Evolutionary conservation across 2,888 invertebrate species (phyloP).

Genomic region (Morpho helenor): DNA sequence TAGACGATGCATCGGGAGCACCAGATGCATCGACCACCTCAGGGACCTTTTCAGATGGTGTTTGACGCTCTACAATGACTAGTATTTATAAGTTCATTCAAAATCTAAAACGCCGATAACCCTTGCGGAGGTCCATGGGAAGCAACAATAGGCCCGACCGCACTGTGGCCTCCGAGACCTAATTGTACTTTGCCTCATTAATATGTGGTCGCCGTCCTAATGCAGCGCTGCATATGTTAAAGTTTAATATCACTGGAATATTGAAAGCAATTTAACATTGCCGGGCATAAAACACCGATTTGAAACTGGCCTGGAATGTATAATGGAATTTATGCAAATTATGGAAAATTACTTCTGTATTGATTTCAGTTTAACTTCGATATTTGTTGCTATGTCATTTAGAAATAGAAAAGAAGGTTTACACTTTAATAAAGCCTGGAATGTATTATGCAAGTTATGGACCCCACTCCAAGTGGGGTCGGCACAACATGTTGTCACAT

Average conservation of each 20-base stretch:
- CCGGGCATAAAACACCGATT: constrained; percentile 14
- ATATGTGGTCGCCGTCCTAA: constrained; percentile 23
- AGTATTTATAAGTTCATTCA: neutral
- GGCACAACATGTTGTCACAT: no score
- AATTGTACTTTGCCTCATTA: constrained; percentile 21
- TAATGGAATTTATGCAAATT: constrained; percentile 15
- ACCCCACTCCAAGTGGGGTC: no score
- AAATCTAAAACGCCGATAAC: neutral
- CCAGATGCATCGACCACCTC: no score
- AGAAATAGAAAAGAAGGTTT: no score
- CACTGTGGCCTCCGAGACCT: constrained; percentile 10
- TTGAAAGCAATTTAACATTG: constrained; percentile 21
- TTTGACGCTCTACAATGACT: no score
- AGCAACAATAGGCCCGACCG: constrained; percentile 12
- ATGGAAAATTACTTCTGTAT: constrained; percentile 17
- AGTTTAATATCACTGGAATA: constrained; percentile 22
- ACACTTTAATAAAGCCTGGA: neutral
- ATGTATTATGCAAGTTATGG: constrained; percentile 13
- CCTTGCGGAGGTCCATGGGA: constrained; percentile 7
- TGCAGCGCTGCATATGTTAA: constrained; percentile 20
- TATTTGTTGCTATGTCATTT: no score
- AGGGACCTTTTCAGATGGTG: no score
- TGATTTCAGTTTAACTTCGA: constrained; percentile 14
- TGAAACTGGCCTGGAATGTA: constrained; percentile 6
- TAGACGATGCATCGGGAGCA: no score